Conservation (phyloP, 2,113 vertebrate genomes). For the Apteryx owenii region DNA sequence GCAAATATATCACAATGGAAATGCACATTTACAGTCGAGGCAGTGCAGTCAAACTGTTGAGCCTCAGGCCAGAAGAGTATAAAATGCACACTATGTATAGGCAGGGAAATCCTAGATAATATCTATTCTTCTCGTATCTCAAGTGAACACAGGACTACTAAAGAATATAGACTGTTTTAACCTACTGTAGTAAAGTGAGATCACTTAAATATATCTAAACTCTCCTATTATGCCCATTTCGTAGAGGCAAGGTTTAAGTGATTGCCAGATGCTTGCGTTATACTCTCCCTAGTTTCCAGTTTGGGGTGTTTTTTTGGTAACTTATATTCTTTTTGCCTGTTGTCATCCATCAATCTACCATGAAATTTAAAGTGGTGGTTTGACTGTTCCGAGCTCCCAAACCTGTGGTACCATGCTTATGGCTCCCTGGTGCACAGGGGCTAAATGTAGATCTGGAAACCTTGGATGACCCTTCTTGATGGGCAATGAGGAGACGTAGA, state of each 20-base stretch:
- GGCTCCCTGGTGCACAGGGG: not conserved
- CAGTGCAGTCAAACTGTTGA: not conserved
- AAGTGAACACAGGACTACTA: not conserved
- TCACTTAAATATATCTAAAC: not conserved
- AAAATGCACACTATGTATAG: not conserved
- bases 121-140: not conserved
- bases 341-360: not conserved
- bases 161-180: conserved; percentile 4
- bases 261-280: not conserved
- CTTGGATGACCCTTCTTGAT: not conserved
- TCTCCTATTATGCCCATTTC: not conserved
- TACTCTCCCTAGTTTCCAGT: not conserved
- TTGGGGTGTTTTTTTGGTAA: not conserved
- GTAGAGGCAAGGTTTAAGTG: not conserved
- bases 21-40: not conserved
- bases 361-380: not conserved
- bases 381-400: not conserved
- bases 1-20: not conserved
- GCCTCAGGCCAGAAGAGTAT: not conserved
- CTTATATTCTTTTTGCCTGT: not conserved
- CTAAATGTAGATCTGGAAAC: not conserved
- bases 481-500: not conserved
- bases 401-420: not conserved
- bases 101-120: conserved; percentile 9
- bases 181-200: not conserved